Percentiles rank a stretch among this genome's conserved stretches.
These are phyloP conservation scores for Nibea albiflora DNA, from an alignment of 2,113 vertebrate species.

Conservation along the genomic window DNA sequence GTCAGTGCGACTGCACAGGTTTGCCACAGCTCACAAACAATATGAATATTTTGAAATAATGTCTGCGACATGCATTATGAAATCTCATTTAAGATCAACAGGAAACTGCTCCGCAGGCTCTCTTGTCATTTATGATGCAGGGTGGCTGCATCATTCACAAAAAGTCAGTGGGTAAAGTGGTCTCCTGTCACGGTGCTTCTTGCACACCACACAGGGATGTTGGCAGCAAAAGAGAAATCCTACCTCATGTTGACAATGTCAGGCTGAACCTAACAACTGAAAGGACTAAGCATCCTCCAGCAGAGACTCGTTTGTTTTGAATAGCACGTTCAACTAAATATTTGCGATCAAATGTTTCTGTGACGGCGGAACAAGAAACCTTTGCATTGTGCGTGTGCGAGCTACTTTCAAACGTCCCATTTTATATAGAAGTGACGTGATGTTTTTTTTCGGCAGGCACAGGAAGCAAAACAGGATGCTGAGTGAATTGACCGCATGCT, in stretches of 20 bases:
- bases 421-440: slow-evolving; percentile 65
- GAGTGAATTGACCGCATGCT: slow-evolving; percentile 63
- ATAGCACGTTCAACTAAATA: too few species aligned
- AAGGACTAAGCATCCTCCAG: neutral
- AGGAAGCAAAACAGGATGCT: slow-evolving; percentile 84
- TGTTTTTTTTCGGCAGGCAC: slow-evolving; percentile 68
- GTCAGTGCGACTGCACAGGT: neutral
- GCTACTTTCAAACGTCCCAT: slow-evolving; percentile 40
- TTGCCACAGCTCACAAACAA: neutral
- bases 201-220: neutral
- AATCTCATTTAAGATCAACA: neutral
- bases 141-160: neutral
- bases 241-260: neutral
- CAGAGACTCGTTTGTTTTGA: neutral
- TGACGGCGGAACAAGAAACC: slow-evolving; percentile 3
- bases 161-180: slow-evolving; percentile 2
- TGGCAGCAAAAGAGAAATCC: neutral
- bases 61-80: neutral
- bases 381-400: slow-evolving; percentile 42
- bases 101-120: neutral
- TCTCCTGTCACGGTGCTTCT: neutral
- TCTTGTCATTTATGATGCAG: neutral
- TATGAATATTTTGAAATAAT: neutral
- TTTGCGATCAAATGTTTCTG: neutral
- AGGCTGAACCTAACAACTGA: neutral